phyloP scores from a whole-genome alignment of 2,113 vertebrate genomes.

The Harpagus bidentatus region DNA sequence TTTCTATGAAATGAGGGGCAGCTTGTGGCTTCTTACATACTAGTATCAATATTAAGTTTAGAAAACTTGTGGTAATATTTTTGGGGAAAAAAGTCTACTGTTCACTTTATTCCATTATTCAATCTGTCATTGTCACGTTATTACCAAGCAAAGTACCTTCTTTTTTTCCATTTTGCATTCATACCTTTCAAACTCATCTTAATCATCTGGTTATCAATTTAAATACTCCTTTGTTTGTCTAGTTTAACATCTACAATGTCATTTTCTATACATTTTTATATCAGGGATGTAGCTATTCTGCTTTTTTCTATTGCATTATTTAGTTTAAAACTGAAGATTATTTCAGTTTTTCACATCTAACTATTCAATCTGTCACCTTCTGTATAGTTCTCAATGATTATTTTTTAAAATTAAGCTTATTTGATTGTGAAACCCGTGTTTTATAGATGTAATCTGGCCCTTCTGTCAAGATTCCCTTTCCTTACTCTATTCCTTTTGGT shows the following conservation, averaged over 20 bases:
- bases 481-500: neutral
- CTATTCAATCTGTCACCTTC: neutral
- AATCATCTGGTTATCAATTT: neutral
- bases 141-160: neutral
- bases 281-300: neutral
- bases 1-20: neutral
- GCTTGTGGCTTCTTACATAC: neutral
- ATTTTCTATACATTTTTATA: neutral
- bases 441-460: neutral
- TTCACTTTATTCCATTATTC: neutral
- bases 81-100: neutral
- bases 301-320: neutral
- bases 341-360: neutral
- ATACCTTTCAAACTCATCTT: neutral
- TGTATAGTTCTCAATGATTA: neutral
- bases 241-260: neutral
- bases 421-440: neutral
- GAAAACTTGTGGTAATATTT: neutral
- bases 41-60: neutral
- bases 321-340: neutral
- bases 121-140: neutral
- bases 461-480: neutral
- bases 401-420: neutral
- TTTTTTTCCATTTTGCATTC: neutral
- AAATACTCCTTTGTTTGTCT: neutral